phyloP scores from a whole-genome alignment of 2,888 invertebrate species.

The Drosophila colorata region DNA sequence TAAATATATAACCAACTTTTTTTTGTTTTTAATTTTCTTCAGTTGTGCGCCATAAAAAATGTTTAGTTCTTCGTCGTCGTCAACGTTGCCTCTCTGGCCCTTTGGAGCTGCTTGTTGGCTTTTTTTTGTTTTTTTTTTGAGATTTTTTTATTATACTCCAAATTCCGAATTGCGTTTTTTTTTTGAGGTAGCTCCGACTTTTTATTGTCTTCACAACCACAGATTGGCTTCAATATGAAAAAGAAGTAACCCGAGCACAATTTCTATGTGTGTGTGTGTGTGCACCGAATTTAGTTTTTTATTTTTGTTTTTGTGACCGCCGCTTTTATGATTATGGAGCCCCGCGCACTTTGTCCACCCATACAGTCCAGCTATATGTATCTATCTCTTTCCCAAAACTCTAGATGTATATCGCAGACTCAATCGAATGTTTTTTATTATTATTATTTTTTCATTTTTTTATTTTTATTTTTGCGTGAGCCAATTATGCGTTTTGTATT shows the following conservation, averaged over 20 bases:
- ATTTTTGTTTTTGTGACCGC: conserved; percentile 40
- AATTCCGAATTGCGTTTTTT: conserved; percentile 72
- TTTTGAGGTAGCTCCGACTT: conserved; percentile 46
- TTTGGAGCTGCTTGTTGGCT: conserved; percentile 40
- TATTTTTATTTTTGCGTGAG: conserved; percentile 74
- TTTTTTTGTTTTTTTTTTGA: conserved; percentile 25
- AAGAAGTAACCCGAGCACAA: conserved; percentile 55
- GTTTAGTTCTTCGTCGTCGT: conserved; percentile 14
- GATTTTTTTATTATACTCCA: conserved; percentile 58
- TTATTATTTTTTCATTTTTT: conserved; percentile 40
- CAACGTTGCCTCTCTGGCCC: conserved; percentile 29
- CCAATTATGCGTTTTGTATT: conserved; percentile 80
- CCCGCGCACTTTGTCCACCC: conserved; percentile 50
- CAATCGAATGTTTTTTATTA: conserved; percentile 27
- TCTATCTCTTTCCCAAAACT: conserved; percentile 74
- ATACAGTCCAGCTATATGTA: conserved; percentile 16
- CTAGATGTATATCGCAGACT: conserved; percentile 56
- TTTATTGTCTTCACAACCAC: conserved; percentile 76
- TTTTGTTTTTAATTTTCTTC: conserved; percentile 53
- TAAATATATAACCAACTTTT: conserved; percentile 53
- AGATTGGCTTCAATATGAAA: conserved; percentile 74
- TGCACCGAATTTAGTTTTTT: conserved; percentile 58
- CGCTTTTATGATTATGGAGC: conserved; percentile 75
- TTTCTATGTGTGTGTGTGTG: conserved; percentile 29
- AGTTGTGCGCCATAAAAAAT: conserved; percentile 62